A percentile compares a stretch with the other conserved stretches of the same genome.
These are phyloP conservation scores for Tribolium castaneum DNA, from an alignment of 1,140 invertebrate species.

Conservation along the genomic window DNA sequence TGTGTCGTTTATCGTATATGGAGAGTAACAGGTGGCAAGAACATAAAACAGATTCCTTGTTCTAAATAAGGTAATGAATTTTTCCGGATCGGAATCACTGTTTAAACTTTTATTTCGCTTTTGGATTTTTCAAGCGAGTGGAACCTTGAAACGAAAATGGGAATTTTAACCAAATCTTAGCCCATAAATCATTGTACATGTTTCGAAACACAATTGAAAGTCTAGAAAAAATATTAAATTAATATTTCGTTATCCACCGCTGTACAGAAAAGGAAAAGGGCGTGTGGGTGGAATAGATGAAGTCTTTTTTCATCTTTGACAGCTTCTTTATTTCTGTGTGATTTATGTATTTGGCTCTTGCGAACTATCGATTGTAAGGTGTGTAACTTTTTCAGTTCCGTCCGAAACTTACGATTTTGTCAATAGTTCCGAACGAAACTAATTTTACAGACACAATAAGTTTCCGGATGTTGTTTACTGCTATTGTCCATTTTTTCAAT, in stretches of 20 bases:
- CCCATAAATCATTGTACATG: neutral
- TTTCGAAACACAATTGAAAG: neutral
- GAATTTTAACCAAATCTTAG: neutral
- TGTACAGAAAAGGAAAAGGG: neutral
- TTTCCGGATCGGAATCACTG: neutral
- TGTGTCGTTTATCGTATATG: neutral
- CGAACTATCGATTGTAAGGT: neutral
- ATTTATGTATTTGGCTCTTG: conserved; percentile 4
- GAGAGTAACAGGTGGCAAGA: neutral
- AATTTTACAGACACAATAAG: too few species aligned
- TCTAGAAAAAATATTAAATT: neutral
- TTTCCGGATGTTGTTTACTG: too few species aligned
- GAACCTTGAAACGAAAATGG: neutral
- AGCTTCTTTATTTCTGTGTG: conserved; percentile 13
- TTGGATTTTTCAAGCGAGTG: neutral
- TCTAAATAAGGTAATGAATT: conserved; percentile 4
- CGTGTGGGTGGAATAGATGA: neutral
- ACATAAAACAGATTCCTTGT: neutral
- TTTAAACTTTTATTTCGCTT: neutral
- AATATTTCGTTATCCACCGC: neutral
- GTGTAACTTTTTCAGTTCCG: neutral
- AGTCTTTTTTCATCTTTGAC: conserved; percentile 1
- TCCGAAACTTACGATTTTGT: neutral
- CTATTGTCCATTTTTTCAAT: neutral
- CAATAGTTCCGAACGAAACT: neutral